phyloP scores from a whole-genome alignment of 2,888 invertebrate species.

The Zhengitettix transpicula region DNA sequence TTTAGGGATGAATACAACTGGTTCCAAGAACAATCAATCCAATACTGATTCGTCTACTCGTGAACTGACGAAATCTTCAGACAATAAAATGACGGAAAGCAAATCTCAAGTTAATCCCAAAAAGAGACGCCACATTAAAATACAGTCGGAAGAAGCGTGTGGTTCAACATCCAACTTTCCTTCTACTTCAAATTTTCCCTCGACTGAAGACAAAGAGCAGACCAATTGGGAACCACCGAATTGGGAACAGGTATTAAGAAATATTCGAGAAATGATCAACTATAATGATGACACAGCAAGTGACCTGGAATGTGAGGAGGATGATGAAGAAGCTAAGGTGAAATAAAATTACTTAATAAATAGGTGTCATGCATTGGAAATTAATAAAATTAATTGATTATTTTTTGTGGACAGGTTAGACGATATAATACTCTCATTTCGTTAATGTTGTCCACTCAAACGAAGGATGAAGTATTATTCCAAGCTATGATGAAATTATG shows the following conservation, averaged over 20 bases:
- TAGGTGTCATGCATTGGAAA: not conserved
- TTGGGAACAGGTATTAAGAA: conserved; percentile 55
- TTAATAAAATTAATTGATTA: not conserved
- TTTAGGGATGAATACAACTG: too few species aligned
- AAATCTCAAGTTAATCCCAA: too few species aligned
- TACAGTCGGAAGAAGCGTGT: too few species aligned
- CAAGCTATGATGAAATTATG: conserved; percentile 73
- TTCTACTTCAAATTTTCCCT: too few species aligned
- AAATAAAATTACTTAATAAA: not conserved
- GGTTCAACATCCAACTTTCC: too few species aligned
- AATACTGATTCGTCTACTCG: too few species aligned
- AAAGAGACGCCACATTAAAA: too few species aligned
- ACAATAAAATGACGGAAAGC: too few species aligned
- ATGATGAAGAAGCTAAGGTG: conserved; percentile 23
- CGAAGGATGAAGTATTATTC: conserved; percentile 84
- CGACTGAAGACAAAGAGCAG: not conserved
- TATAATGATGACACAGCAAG: conserved; percentile 79
- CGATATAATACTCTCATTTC: conserved; percentile 81
- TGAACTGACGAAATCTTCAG: too few species aligned
- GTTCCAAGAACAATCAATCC: too few species aligned
- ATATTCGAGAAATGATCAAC: conserved; percentile 70
- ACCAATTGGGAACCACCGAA: conserved; percentile 43
- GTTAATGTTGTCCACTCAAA: conserved; percentile 94
- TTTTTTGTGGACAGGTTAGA: conserved; percentile 37
- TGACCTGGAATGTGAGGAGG: conserved; percentile 81